Evolutionary conservation across 2,797 vertebrate species (phyloP).

Genomic region (Karalla daura): DNA sequence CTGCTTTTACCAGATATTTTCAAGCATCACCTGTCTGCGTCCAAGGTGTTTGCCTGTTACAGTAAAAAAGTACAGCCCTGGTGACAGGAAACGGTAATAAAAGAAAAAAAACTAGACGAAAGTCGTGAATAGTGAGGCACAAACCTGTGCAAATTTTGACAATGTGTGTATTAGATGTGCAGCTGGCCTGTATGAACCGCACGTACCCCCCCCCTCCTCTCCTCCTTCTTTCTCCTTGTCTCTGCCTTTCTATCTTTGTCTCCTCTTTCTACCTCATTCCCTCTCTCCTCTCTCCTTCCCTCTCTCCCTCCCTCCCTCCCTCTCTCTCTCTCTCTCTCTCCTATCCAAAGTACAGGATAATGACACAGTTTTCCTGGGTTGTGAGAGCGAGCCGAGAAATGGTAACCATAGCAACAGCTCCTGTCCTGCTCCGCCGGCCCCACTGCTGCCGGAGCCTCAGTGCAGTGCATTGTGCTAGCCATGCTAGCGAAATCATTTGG

Average conservation of each 20-base stretch:
- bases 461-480: constrained; percentile 70
- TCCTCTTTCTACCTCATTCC: constrained; percentile 49
- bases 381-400: constrained; percentile 77
- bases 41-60: constrained; percentile 73
- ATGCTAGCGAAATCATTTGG: constrained; percentile 57
- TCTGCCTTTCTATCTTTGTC: constrained; percentile 64
- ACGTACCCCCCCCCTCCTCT: constrained; percentile 20
- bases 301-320: constrained; percentile 40
- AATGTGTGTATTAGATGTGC: constrained; percentile 50
- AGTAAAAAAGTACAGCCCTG: constrained; percentile 43
- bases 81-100: constrained; percentile 37
- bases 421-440: constrained; percentile 82
- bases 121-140: constrained; percentile 37
- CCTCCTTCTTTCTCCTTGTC: constrained; percentile 16
- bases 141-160: constrained; percentile 72
- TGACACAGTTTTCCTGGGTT: constrained; percentile 86
- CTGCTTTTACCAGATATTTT: constrained; percentile 67
- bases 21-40: constrained; percentile 55
- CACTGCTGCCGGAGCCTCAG: constrained; percentile 71
- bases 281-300: constrained; percentile 48
- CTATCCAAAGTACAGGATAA: constrained; percentile 85
- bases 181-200: constrained; percentile 55
- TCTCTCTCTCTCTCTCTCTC: constrained; percentile 48
- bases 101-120: neutral
- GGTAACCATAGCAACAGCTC: constrained; percentile 88